phyloP scores from a whole-genome alignment of 2,797 vertebrate species.

The Gadopsis marmoratus region DNA sequence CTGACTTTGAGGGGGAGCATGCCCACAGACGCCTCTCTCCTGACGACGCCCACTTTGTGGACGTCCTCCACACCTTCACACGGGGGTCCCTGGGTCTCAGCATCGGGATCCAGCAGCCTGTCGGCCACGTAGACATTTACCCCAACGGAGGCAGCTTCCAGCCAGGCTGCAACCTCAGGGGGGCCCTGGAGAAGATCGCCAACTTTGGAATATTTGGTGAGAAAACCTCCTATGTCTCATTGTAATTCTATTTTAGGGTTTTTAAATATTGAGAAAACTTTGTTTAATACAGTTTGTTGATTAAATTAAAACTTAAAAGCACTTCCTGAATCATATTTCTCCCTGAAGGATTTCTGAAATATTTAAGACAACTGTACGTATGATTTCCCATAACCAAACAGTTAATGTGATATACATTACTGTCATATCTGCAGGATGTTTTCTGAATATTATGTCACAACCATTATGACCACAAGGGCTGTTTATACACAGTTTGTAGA shows the following conservation, averaged over 20 bases:
- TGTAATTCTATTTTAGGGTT: not conserved
- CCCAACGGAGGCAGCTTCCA: constrained; percentile 87
- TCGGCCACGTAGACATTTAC: constrained; percentile 87
- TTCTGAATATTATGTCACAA: too few relatives aligned
- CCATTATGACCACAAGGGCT: not conserved
- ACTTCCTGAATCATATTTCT: not conserved
- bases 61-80: constrained; percentile 87
- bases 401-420: not conserved
- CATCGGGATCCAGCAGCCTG: constrained; percentile 87
- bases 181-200: constrained; percentile 83
- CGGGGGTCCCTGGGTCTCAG: constrained; percentile 83
- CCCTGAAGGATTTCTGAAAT: too few relatives aligned
- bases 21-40: constrained; percentile 84
- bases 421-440: too few relatives aligned
- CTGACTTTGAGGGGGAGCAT: constrained; percentile 84
- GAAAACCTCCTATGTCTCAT: constrained; percentile 1
- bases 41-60: constrained; percentile 86
- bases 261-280: not conserved
- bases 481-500: not conserved
- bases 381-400: too few relatives aligned
- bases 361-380: too few relatives aligned
- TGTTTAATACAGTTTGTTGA: not conserved
- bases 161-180: constrained; percentile 85
- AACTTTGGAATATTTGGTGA: constrained; percentile 84
- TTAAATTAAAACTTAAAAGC: not conserved